phyloP scores from a whole-genome alignment of 2,113 vertebrate genomes.

The Apteryx owenii region DNA sequence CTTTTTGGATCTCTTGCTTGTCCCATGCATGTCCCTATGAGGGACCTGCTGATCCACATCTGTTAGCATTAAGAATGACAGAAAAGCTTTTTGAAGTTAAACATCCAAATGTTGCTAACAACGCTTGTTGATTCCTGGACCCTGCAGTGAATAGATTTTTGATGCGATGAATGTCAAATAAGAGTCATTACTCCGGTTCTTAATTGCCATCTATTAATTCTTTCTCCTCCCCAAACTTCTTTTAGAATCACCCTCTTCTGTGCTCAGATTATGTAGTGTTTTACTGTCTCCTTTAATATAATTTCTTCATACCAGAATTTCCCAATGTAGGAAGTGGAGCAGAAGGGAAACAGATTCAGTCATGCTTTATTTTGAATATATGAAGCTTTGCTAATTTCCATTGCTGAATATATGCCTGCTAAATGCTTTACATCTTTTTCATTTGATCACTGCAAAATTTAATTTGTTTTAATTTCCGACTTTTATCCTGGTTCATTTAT shows the following conservation, averaged over 20 bases:
- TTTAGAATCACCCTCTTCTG: neutral
- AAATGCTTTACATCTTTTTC: neutral
- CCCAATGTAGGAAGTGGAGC: neutral
- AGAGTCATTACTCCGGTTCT: neutral
- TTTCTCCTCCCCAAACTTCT: neutral
- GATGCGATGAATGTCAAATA: neutral
- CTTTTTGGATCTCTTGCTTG: neutral
- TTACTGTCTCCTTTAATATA: neutral
- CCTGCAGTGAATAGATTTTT: neutral
- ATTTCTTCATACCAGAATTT: neutral
- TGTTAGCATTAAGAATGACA: neutral
- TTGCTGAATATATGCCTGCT: neutral
- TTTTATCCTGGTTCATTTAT: neutral
- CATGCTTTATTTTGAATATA: neutral
- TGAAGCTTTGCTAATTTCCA: neutral
- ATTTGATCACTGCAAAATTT: neutral
- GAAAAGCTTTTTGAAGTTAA: neutral
- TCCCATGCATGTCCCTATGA: neutral
- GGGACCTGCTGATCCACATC: neutral
- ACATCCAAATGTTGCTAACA: neutral
- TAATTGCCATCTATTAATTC: neutral
- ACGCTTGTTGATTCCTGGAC: neutral
- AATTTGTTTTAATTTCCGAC: neutral
- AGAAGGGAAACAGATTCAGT: neutral
- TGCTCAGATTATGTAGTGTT: neutral